These are phyloP conservation scores for Morpho achilles DNA, from an alignment of 2,888 invertebrate genomes.

Conservation along the genomic window DNA sequence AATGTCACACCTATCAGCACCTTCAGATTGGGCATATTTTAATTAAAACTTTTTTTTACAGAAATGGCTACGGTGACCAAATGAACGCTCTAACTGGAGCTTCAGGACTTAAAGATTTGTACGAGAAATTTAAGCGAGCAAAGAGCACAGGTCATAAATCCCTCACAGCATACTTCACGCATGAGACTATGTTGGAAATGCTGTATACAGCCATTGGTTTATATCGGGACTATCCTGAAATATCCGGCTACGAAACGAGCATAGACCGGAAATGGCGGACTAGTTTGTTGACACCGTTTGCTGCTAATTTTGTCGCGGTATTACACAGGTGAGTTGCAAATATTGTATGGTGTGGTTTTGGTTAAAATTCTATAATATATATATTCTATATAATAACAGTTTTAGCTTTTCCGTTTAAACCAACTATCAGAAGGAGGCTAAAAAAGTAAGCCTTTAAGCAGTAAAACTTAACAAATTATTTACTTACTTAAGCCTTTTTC, in stretches of 20 bases:
- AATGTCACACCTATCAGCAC: too few relatives aligned
- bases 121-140: constrained; percentile 53
- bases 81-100: constrained; percentile 76
- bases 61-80: constrained; percentile 35
- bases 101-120: constrained; percentile 81
- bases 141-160: constrained; percentile 19
- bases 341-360: not conserved
- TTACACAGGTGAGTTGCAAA: constrained; percentile 78
- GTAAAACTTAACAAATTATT: too few relatives aligned
- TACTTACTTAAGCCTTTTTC: too few relatives aligned
- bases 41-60: constrained; percentile 6
- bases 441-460: too few relatives aligned
- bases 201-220: constrained; percentile 72
- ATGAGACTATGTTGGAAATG: constrained; percentile 78
- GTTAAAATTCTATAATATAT: not conserved
- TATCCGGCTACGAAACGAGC: constrained; percentile 77
- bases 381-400: not conserved
- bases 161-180: constrained; percentile 78
- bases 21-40: too few relatives aligned
- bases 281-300: constrained; percentile 82
- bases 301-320: constrained; percentile 82
- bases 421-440: too few relatives aligned
- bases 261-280: constrained; percentile 63
- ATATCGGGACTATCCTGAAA: constrained; percentile 70
- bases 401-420: too few relatives aligned